Evolutionary conservation across 2,797 vertebrate species (phyloP).

Genomic region (Gallirallus australis): DNA sequence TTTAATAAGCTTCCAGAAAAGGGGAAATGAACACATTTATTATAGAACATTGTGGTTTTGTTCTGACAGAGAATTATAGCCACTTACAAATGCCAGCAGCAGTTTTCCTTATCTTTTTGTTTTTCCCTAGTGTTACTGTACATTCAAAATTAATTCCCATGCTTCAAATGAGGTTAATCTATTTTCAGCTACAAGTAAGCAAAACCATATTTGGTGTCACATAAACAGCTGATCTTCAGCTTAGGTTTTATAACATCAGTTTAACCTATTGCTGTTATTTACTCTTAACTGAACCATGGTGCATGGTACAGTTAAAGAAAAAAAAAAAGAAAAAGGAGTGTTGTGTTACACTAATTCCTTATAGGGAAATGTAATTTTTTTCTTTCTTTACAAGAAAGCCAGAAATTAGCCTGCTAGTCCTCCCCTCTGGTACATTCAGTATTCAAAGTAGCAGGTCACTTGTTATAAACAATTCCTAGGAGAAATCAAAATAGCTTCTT

Average conservation of each 20-base stretch:
- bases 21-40: background rate
- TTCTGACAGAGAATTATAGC: background rate
- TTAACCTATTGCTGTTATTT: background rate
- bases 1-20: background rate
- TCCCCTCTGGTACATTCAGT: background rate
- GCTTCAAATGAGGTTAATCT: background rate
- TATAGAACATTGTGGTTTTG: background rate
- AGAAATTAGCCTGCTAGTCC: background rate
- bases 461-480: background rate
- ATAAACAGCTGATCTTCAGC: background rate
- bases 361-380: background rate
- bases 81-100: background rate
- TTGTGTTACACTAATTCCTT: background rate
- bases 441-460: background rate
- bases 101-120: background rate
- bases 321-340: background rate
- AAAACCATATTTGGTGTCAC: background rate
- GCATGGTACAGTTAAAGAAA: background rate
- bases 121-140: background rate
- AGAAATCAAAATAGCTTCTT: background rate
- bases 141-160: background rate
- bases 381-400: background rate
- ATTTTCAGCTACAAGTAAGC: constrained; percentile 2
- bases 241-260: background rate
- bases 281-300: background rate